A percentile compares a stretch with the other conserved stretches of the same genome.
These are phyloP conservation scores for Hyppa rectilinea DNA, from an alignment of 2,888 invertebrate species.

Conservation along the genomic window DNA sequence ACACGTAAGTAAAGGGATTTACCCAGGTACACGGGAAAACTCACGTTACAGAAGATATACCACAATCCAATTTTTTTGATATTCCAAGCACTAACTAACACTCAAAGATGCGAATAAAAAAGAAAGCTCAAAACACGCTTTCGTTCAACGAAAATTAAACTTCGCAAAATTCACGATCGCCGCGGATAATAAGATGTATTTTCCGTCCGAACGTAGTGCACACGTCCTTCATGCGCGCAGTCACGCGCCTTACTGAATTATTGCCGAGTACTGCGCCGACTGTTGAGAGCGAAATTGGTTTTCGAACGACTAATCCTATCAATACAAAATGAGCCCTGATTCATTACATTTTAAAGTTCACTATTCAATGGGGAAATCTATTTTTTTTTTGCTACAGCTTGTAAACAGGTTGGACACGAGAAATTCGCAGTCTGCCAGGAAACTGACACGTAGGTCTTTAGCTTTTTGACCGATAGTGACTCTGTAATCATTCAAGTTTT, in stretches of 20 bases:
- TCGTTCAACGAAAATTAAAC: slow-evolving; percentile 69
- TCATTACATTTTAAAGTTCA: slow-evolving; percentile 71
- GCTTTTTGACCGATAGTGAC: slow-evolving; percentile 78
- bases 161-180: slow-evolving; percentile 76
- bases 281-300: slow-evolving; percentile 88
- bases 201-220: slow-evolving; percentile 65
- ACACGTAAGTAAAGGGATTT: slow-evolving; percentile 71
- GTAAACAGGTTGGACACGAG: slow-evolving; percentile 84
- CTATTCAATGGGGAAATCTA: slow-evolving; percentile 67
- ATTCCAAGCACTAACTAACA: slow-evolving; percentile 66
- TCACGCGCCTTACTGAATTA: slow-evolving; percentile 88
- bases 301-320: slow-evolving; percentile 73
- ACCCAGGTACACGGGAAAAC: slow-evolving; percentile 69
- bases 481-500: slow-evolving; percentile 63
- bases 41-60: slow-evolving; percentile 70
- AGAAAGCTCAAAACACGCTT: slow-evolving; percentile 64
- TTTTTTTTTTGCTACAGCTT: slow-evolving; percentile 73
- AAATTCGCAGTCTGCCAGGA: slow-evolving; percentile 82
- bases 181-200: slow-evolving; percentile 65
- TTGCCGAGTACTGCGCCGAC: slow-evolving; percentile 78
- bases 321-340: slow-evolving; percentile 74
- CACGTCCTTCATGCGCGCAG: slow-evolving; percentile 79
- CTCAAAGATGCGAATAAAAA: slow-evolving; percentile 58
- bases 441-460: slow-evolving; percentile 76
- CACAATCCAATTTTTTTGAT: slow-evolving; percentile 72